Conservation (phyloP, 1,140 invertebrate genomes). For the Drosophila sp. region DNA sequence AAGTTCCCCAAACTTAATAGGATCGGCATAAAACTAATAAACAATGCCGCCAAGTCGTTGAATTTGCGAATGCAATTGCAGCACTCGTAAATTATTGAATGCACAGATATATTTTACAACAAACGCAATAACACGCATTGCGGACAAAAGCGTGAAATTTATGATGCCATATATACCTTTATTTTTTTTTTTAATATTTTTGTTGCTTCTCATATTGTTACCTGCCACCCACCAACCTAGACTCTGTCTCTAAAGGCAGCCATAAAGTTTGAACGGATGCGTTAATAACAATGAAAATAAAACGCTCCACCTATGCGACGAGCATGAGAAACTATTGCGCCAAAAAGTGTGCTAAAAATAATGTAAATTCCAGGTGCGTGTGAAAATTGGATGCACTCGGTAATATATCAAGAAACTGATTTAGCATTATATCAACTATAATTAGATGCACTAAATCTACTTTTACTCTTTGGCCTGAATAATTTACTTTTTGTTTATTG, state of each 20-base stretch:
- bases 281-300: slow-evolving; percentile 49
- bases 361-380: slow-evolving; percentile 19
- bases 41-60: slow-evolving; percentile 55
- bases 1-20: slow-evolving; percentile 53
- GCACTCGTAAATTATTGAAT: slow-evolving; percentile 55
- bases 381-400: slow-evolving; percentile 30
- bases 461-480: no score
- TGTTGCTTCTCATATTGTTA: slow-evolving; percentile 18
- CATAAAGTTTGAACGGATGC: slow-evolving; percentile 38
- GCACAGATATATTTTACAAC: slow-evolving; percentile 4
- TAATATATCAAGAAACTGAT: slow-evolving; percentile 16
- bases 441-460: no score
- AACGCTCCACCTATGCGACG: slow-evolving; percentile 41
- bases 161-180: slow-evolving; percentile 30
- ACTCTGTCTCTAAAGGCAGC: slow-evolving; percentile 40
- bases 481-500: no score
- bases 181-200: slow-evolving; percentile 28
- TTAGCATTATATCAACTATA: not conserved
- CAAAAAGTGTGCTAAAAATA: slow-evolving; percentile 66
- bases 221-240: slow-evolving; percentile 17
- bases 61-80: slow-evolving; percentile 56
- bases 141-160: slow-evolving; percentile 49
- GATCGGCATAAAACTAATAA: slow-evolving; percentile 66
- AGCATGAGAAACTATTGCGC: slow-evolving; percentile 27
- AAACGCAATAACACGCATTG: slow-evolving; percentile 24